Conservation (phyloP, 2,888 invertebrate genomes). For the Anthophora plumipes region DNA sequence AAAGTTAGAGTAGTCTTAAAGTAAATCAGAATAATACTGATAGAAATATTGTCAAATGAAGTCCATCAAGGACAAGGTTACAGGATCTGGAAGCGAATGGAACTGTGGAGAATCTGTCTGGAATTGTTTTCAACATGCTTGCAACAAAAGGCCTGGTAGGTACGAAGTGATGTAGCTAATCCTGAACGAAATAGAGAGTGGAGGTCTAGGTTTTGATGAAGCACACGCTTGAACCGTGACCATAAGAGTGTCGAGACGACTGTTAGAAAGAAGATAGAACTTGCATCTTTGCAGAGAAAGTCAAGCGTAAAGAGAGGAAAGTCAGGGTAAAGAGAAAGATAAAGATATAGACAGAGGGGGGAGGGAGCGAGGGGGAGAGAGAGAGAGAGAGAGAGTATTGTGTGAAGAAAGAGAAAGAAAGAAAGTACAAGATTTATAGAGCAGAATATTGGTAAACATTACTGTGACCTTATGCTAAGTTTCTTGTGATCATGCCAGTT, state of each 20-base stretch:
- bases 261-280: slow-evolving; percentile 30
- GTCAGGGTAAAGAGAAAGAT: not conserved
- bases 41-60: not conserved
- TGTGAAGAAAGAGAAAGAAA: slow-evolving; percentile 39
- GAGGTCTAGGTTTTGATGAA: slow-evolving; percentile 49
- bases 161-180: slow-evolving; percentile 81
- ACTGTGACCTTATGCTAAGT: not conserved
- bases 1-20: not conserved
- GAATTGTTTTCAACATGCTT: not conserved
- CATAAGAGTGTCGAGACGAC: not conserved
- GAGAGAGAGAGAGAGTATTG: not conserved
- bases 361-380: slow-evolving; percentile 11
- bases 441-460: slow-evolving; percentile 8
- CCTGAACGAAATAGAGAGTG: slow-evolving; percentile 65
- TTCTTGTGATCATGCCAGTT: not conserved
- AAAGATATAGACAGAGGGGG: slow-evolving; percentile 3
- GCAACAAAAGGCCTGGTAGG: slow-evolving; percentile 57
- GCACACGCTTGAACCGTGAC: slow-evolving; percentile 55
- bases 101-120: not conserved
- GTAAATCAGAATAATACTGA: not conserved
- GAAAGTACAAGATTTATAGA: slow-evolving; percentile 15
- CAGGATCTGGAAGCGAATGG: not conserved
- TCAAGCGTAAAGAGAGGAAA: slow-evolving; percentile 5
- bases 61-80: not conserved
- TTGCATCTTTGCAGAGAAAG: slow-evolving; percentile 9